These are phyloP conservation scores for Palythoa grandis DNA, from an alignment of 92 coral and sea anemone genomes.

Conservation along the genomic window DNA sequence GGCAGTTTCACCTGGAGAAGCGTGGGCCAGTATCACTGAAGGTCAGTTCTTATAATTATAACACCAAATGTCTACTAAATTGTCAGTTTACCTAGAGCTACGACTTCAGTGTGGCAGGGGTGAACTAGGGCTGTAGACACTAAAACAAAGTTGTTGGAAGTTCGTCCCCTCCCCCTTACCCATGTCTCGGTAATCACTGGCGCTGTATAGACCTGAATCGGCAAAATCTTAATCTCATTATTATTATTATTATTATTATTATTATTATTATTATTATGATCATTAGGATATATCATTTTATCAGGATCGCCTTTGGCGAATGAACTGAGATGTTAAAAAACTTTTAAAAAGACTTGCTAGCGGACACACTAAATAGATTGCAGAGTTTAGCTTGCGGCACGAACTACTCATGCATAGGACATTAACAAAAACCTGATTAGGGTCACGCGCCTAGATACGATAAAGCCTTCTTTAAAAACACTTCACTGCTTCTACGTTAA, in stretches of 20 bases:
- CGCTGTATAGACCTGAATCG: neutral
- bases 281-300: neutral
- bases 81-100: neutral
- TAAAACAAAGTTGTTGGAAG: neutral
- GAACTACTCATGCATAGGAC: too few species aligned
- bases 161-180: neutral
- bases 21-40: constrained; percentile 27
- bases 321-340: neutral
- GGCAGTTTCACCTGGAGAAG: constrained; percentile 17
- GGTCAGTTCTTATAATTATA: neutral
- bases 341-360: too few species aligned
- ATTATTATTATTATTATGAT: too few species aligned
- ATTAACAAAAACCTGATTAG: too few species aligned
- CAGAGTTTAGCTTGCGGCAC: too few species aligned
- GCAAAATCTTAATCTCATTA: neutral
- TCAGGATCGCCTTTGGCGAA: neutral
- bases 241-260: too few species aligned
- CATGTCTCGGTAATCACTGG: neutral
- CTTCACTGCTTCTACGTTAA: too few species aligned
- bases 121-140: neutral
- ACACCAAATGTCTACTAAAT: neutral
- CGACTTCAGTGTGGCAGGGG: neutral
- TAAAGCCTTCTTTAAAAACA: too few species aligned
- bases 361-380: too few species aligned
- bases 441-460: too few species aligned